Percentiles rank a stretch among this genome's conserved stretches.
These are phyloP conservation scores for Sminthurides aquaticus DNA, from an alignment of 2,888 invertebrate species.

Conservation along the genomic window DNA sequence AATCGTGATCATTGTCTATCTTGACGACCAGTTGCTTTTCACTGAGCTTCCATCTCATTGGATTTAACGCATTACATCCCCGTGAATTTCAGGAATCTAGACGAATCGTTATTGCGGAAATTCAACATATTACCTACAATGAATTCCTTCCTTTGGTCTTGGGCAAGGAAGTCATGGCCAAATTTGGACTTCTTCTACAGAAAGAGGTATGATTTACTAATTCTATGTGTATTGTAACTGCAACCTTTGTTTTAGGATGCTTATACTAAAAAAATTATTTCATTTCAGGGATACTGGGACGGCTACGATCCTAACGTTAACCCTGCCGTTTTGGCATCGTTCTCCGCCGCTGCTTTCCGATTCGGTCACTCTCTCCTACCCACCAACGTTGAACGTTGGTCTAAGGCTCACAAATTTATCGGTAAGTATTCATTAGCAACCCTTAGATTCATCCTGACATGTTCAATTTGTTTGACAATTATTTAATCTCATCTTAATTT, in stretches of 20 bases:
- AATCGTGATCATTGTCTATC: too few relatives aligned
- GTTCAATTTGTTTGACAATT: background rate
- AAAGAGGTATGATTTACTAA: conserved; percentile 62
- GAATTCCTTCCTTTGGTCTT: conserved; percentile 81
- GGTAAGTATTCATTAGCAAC: conserved; percentile 57
- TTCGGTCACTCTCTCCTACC: conserved; percentile 85
- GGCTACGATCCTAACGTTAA: conserved; percentile 77
- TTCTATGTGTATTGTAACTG: background rate
- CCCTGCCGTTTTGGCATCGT: conserved; percentile 79
- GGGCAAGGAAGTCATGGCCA: conserved; percentile 85
- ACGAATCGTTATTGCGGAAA: conserved; percentile 73
- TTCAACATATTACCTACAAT: conserved; percentile 83
- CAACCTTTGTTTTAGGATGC: background rate
- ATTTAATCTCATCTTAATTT: background rate
- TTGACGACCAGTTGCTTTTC: too few relatives aligned
- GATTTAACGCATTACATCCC: too few relatives aligned
- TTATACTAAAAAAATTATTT: background rate
- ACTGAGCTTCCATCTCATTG: background rate
- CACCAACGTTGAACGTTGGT: conserved; percentile 86
- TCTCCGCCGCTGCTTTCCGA: conserved; percentile 84
- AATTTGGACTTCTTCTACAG: conserved; percentile 73
- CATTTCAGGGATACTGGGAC: conserved; percentile 64
- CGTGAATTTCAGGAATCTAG: conserved; percentile 61
- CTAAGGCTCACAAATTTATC: conserved; percentile 88
- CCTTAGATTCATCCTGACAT: background rate